A percentile compares a stretch with the other conserved stretches of the same genome.
Evolutionary conservation across 1,140 invertebrate species (phyloP).

Genomic region (Alviniconcha marisindica): DNA sequence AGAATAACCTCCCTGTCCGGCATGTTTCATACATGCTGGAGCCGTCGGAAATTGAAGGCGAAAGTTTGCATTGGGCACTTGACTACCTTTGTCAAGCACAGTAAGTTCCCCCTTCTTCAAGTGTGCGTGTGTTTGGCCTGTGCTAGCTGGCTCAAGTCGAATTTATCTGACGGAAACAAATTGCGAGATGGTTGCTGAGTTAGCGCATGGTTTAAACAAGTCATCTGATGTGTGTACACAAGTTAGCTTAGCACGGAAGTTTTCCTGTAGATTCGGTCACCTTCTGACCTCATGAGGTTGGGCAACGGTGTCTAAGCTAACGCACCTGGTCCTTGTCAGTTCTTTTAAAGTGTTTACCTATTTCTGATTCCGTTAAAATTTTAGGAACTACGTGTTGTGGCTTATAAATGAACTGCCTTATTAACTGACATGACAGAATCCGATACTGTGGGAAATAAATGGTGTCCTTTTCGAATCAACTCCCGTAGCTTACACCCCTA

Average conservation of each 20-base stretch:
- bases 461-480: too few relatives aligned
- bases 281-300: neutral
- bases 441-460: too few relatives aligned
- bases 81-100: constrained; percentile 88
- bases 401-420: neutral
- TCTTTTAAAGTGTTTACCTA: neutral
- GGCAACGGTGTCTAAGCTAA: neutral
- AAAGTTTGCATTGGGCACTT: constrained; percentile 85
- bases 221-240: neutral
- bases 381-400: neutral
- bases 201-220: too few relatives aligned
- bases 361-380: neutral
- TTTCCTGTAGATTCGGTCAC: neutral
- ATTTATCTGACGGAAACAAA: neutral
- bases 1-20: constrained; percentile 86
- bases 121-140: constrained; percentile 20
- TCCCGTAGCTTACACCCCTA: too few relatives aligned
- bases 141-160: neutral
- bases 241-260: neutral
- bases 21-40: constrained; percentile 83
- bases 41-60: constrained; percentile 84
- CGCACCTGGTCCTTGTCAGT: neutral
- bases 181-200: neutral
- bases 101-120: constrained; percentile 64
- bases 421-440: too few relatives aligned